Evolutionary conservation across 2,797 vertebrate genomes (phyloP), one percentile per base, ranked within the genome.

Genomic region (Artibeus jamaicensis): DNA sequence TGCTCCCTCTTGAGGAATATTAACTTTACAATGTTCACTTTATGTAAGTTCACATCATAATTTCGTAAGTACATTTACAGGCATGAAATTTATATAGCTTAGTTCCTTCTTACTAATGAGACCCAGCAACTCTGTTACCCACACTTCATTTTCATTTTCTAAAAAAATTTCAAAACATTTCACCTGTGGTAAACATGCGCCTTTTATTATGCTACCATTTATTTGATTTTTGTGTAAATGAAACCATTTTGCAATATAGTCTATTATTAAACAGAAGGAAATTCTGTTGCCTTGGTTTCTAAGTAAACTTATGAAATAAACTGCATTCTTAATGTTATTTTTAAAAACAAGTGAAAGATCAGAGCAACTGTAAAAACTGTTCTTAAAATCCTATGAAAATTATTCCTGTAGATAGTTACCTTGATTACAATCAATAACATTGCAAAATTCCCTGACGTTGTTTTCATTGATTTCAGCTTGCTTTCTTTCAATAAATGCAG

Each of bases 391-490:
- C 42, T 82, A 95, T 95, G 59, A 98, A 98, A 97, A 98, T 97
- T 95, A 97, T 93, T 97, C 97, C 86, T 97, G 92, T 95, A 59
- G 57, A 59, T 59, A 98, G 97, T 99, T 99, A 99, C 99, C 99
- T 99, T 99, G 99, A 99, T 99, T 99, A 99, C 99, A 99, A 99
- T 99, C 99, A 99, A 99, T 99, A 99, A 99, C 99, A 98, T 99
- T 99, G 99, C 99, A 99, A 99, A 99, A 99, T 99, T 99, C 99
- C 97, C 99, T 99, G 98, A 99, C 99, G 98, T 99, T 99, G 99
- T 99, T 99, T 99, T 99, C 99, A 99, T 99, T 99, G 99, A 99
- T 99, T 99, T 99, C 99, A 97, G 99, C 99, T 99, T 99, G 99
- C 98, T 99, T 99, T 98, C 99, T 99, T 99, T 99, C 99, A 98